Evolutionary conservation across 1,140 invertebrate species (phyloP).

Genomic region (Aphelenchoides avenae): DNA sequence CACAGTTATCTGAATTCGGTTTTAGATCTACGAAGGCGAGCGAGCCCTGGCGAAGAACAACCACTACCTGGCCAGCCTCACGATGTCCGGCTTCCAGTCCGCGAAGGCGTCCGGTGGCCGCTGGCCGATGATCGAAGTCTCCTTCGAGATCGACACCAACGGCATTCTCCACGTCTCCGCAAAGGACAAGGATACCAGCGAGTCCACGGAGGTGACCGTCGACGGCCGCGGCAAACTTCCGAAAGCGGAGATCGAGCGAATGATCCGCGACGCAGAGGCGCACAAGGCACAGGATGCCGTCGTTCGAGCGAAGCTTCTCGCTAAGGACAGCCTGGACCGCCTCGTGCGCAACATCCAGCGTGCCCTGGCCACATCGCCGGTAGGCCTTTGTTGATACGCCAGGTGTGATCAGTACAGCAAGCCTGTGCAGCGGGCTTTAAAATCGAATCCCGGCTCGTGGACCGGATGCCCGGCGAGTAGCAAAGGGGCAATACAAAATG

Average conservation of each 20-base stretch:
- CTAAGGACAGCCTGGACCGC: conserved; percentile 90
- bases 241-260: conserved; percentile 91
- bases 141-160: conserved; percentile 67
- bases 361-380: no score
- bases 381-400: no score
- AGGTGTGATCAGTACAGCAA: no score
- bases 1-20: conserved; percentile 65
- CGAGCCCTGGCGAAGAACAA: no score
- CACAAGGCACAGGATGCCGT: conserved; percentile 83
- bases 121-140: conserved; percentile 65
- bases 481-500: no score
- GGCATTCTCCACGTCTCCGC: conserved; percentile 61
- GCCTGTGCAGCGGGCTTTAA: no score
- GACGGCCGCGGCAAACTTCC: conserved; percentile 88
- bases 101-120: no score
- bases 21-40: no score
- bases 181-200: conserved; percentile 72
- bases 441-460: no score
- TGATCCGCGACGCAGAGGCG: conserved; percentile 93
- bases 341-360: conserved; percentile 93
- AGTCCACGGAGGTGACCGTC: conserved; percentile 93
- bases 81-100: no score
- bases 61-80: no score
- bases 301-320: conserved; percentile 72
- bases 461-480: no score